phyloP scores from a whole-genome alignment of 2,113 vertebrate species.

The Gopherus evgoodei region DNA sequence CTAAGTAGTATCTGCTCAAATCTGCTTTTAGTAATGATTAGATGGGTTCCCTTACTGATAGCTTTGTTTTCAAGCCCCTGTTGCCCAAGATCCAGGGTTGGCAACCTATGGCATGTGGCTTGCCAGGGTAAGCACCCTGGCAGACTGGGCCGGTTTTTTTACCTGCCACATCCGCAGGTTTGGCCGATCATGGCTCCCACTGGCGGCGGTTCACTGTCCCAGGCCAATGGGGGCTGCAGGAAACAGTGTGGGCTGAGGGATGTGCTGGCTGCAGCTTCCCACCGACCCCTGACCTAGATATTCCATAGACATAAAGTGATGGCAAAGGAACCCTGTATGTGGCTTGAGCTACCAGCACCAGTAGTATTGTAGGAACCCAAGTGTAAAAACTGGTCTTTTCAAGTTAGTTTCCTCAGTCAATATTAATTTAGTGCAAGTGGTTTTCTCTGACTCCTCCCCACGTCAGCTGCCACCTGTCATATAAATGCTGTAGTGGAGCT shows the following conservation, averaged over 20 bases:
- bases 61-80: conserved; percentile 23
- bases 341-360: not conserved
- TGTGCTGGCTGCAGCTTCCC: no score
- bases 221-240: no score
- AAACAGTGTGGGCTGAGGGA: no score
- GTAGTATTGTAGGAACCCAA: not conserved
- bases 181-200: no score
- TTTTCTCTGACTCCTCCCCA: not conserved
- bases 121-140: no score
- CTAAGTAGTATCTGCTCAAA: conserved; percentile 7
- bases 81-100: not conserved
- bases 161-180: no score
- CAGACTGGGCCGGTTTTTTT: no score
- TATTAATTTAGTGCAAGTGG: not conserved
- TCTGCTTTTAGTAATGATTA: not conserved
- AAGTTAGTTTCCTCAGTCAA: not conserved
- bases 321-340: not conserved
- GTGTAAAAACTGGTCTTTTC: not conserved
- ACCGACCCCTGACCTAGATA: not conserved
- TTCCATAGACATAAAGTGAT: not conserved
- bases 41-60: not conserved
- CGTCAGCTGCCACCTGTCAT: not conserved
- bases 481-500: not conserved
- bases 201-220: no score
- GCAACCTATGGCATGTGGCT: no score